Base-by-base conservation (phyloP, 1,140 invertebrate species). In the Whitmania pigra region DNA sequence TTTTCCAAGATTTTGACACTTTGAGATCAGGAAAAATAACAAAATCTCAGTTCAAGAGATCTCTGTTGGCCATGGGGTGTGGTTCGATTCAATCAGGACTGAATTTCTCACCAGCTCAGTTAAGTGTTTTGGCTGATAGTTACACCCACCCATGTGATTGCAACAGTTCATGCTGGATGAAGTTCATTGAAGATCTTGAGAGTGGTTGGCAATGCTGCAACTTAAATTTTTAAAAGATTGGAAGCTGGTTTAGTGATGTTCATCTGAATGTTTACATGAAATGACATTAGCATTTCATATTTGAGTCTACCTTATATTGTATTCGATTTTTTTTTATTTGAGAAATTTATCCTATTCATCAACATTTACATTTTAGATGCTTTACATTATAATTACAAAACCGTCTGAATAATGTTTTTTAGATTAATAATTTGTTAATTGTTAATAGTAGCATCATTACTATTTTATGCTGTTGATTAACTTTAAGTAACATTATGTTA, bases 1-100 rank as follows among this genome's bases (percentile, higher is more conserved):
- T 25, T 63, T 63, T 63, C 15, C 57, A 25, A 63, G 57, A 63
- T 31, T 63, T 63, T 31, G 57, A 63, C 29, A 22, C 57, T 22
- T 63, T 63, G 57, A 63, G 57, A n/a, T 63, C 57, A 22, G 57
- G 57, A 22, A 22, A 31, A 13, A 63, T 63, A 22, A 25, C 57
- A 63, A 63, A 63, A 20, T 15, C 57, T 63, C 57, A 63, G 57
- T 63, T 63, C 29, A 22, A 63, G 22, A 63, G 57, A 20, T 22
- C 29, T 22, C 57, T 63, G 22, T 0, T 13, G 29, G 9, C 29
- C 13, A 63, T 63, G 57, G 57, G 57, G 2, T 31, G 22, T 13
- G 29, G 57, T 18, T 7, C 22, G 7, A 18, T 63, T 0, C 22
- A 31, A 5, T 31, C 18, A 1, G 57, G 57, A 25, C 11, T 63